Percentiles rank a stretch among this genome's conserved stretches.
phyloP scores from a whole-genome alignment of 2,888 invertebrate species.

The Spisula subtruncata region DNA sequence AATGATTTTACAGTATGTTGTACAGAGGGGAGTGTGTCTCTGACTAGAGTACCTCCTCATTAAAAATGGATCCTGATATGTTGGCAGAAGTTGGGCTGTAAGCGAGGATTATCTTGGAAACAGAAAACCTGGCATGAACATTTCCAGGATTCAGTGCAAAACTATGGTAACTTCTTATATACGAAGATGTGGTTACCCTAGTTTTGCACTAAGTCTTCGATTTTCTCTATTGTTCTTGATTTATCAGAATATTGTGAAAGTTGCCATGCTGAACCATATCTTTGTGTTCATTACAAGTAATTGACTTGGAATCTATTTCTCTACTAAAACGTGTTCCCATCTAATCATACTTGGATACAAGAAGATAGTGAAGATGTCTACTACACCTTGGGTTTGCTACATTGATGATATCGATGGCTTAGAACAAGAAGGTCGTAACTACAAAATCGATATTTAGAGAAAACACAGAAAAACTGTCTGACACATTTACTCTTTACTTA shows the following conservation, averaged over 20 bases:
- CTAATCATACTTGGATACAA: background rate
- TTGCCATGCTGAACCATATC: slow-evolving; percentile 34
- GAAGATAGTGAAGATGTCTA: background rate
- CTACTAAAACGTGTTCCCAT: slow-evolving; percentile 1
- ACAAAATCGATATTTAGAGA: too few species aligned
- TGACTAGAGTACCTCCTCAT: background rate
- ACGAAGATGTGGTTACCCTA: too few species aligned
- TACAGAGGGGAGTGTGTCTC: background rate
- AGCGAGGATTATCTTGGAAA: slow-evolving; percentile 19
- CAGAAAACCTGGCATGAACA: slow-evolving; percentile 29
- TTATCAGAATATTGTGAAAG: slow-evolving; percentile 27
- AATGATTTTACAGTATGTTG: too few species aligned
- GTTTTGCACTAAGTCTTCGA: too few species aligned
- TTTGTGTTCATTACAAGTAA: slow-evolving; percentile 39
- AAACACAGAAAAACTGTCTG: too few species aligned
- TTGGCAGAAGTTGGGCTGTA: slow-evolving; percentile 34
- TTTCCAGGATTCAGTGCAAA: too few species aligned
- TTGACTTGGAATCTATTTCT: slow-evolving; percentile 9
- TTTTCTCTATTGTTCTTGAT: slow-evolving; percentile 26
- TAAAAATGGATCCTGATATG: slow-evolving; percentile 14
- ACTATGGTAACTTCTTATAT: too few species aligned
- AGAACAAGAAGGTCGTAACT: too few species aligned
- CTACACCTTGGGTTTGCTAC: too few species aligned
- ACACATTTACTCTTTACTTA: too few species aligned
- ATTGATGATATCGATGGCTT: too few species aligned